These are phyloP conservation scores for Periparus ater DNA, from an alignment of 2,797 vertebrate genomes.

Conservation along the genomic window DNA sequence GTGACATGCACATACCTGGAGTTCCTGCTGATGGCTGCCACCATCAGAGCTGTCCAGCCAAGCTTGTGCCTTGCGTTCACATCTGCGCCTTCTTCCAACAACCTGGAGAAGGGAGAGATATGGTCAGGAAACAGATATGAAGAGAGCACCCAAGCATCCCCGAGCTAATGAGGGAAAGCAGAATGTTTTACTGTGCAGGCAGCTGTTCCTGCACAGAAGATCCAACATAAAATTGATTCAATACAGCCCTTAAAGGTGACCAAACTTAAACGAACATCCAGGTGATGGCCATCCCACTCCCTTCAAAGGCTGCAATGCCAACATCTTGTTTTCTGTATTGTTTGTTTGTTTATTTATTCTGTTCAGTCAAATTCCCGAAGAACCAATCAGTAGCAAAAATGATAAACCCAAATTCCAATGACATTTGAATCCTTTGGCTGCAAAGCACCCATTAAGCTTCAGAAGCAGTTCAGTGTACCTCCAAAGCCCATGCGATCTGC, in stretches of 20 bases:
- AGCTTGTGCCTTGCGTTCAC: constrained; percentile 88
- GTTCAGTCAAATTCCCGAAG: not conserved
- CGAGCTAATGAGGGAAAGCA: not conserved
- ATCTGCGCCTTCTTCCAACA: constrained; percentile 84
- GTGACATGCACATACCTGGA: constrained; percentile 78
- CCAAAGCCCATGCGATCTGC: not conserved
- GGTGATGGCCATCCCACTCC: not conserved
- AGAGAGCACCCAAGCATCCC: not conserved
- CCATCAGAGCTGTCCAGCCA: constrained; percentile 96
- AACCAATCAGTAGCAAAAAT: not conserved
- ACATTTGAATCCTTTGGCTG: not conserved
- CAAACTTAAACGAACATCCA: not conserved
- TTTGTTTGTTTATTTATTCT: not conserved
- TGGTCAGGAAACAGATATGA: accelerated
- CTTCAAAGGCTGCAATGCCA: not conserved
- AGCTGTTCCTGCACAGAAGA: constrained; percentile 22
- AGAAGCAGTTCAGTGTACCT: not conserved
- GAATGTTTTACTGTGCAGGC: not conserved
- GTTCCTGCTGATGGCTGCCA: constrained; percentile 90
- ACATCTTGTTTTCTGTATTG: not conserved
- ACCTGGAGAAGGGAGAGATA: constrained; percentile 69
- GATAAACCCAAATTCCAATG: not conserved
- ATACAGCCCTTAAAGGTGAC: not conserved
- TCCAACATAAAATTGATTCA: not conserved
- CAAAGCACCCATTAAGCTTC: not conserved